Evolutionary conservation across 92 coral and sea anemone species (phyloP), one percentile per base, ranked within the genome.

Genomic region (Nematostella vectensis): DNA sequence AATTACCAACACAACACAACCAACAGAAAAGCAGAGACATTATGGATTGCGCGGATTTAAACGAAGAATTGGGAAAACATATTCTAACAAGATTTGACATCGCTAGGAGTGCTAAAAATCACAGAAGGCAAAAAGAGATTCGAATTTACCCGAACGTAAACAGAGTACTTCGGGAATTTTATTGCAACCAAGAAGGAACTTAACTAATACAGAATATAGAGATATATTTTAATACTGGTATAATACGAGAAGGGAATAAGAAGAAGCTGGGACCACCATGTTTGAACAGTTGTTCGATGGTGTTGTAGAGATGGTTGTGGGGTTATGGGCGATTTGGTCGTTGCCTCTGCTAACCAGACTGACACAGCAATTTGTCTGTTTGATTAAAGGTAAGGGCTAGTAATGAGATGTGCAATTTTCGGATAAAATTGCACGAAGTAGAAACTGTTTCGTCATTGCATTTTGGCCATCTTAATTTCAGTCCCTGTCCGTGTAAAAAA

Each of bases 1-100:
- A 11, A 45, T 45, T 45, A 45, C 51, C 51, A 45, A 45, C 51
- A 45, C 9, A 36, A 36, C 9, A 45, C 51, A 45, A 45, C 51
- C 51, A 45, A 15, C 40, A 33, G 17, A 19, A 8, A 4, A 45
- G 18, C 9, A 10, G 51, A 45, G 51, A 45, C 51, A 45, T 45
- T 45, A 45, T 45, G 51, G 51, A 45, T 45, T 45, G 51, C 51
- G 51, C 4, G 18, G 51, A 4, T 45, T 17, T 4, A 4, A 9
- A 45, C 18, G 4, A 11, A 11, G 51, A 45, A 45, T 45, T 22
- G 18, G 51, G 18, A 22, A 17, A 45, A 6, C 51, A 17, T 19
- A 19, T 45, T 45, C 18, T 11, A 22, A 17, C 9, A 22, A 45
- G 18, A 9, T 45, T 17, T 10, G 9, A 45, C 51, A 17, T 4